Percentiles rank a stretch among this genome's conserved stretches.
Conservation (phyloP, 2,797 vertebrate species). For the Mormyrops attenuatus region DNA sequence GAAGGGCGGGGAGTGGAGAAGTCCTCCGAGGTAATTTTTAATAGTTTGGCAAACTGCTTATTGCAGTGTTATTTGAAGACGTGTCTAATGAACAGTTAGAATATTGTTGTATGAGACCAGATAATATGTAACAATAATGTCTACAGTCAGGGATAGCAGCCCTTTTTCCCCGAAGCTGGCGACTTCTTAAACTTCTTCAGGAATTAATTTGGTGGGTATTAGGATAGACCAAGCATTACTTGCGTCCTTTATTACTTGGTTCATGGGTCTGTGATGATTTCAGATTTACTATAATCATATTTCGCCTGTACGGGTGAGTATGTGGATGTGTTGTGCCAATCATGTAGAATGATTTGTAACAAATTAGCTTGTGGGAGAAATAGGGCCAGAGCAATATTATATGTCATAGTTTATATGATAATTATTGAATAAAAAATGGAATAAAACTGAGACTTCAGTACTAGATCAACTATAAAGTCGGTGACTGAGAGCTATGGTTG, state of each 20-base stretch:
- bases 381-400: neutral
- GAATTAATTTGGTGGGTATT: neutral
- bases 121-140: neutral
- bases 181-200: neutral
- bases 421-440: neutral
- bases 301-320: neutral
- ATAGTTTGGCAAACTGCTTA: neutral
- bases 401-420: neutral
- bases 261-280: neutral
- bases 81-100: neutral
- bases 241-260: neutral
- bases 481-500: neutral
- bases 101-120: neutral
- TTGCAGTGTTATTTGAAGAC: neutral
- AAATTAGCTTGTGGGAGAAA: neutral
- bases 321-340: neutral
- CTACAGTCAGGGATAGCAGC: neutral
- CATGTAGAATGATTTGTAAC: neutral
- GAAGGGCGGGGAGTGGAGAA: slow-evolving; percentile 24
- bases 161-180: neutral
- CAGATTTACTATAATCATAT: neutral
- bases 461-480: neutral
- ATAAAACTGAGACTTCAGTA: neutral
- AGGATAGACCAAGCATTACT: neutral
- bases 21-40: slow-evolving; percentile 23